These are phyloP conservation scores for Eucidaris tribuloides DNA, from an alignment of 35 echinoderm and acorn worm genomes.

Conservation along the genomic window DNA sequence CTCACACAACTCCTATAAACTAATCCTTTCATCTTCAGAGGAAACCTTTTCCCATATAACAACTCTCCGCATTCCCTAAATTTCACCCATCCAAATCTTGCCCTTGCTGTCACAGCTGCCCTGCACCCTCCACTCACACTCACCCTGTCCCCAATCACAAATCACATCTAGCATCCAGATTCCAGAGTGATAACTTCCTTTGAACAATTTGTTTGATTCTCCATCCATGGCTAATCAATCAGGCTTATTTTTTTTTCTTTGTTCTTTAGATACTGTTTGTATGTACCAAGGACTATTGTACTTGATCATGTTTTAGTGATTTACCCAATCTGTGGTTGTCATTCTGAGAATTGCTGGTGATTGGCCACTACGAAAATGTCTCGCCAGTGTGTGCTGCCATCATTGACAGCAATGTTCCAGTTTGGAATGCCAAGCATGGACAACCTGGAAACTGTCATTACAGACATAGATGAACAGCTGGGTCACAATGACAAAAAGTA, in stretches of 20 bases:
- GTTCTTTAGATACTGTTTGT: neutral
- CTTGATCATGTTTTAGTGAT: neutral
- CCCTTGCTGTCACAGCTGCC: no score
- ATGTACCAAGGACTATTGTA: neutral
- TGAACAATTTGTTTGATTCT: neutral
- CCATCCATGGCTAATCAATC: neutral
- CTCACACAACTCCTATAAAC: no score
- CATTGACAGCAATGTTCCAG: constrained; percentile 43
- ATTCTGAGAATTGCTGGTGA: neutral
- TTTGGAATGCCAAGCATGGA: constrained; percentile 70
- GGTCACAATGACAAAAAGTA: constrained; percentile 71
- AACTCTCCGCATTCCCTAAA: no score
- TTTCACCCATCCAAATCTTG: no score
- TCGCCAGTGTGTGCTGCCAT: constrained; percentile 40
- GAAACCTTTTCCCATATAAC: no score
- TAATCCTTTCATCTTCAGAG: no score
- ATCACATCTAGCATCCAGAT: no score
- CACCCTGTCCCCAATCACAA: no score
- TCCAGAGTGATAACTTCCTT: no score
- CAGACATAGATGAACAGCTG: constrained; percentile 83
- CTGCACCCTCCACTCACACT: no score
- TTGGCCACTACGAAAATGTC: neutral
- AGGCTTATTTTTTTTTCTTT: neutral
- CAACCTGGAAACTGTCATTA: constrained; percentile 60
- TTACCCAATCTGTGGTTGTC: neutral